phyloP scores from a whole-genome alignment of 2,888 invertebrate species.

The Aricia artaxerxes region DNA sequence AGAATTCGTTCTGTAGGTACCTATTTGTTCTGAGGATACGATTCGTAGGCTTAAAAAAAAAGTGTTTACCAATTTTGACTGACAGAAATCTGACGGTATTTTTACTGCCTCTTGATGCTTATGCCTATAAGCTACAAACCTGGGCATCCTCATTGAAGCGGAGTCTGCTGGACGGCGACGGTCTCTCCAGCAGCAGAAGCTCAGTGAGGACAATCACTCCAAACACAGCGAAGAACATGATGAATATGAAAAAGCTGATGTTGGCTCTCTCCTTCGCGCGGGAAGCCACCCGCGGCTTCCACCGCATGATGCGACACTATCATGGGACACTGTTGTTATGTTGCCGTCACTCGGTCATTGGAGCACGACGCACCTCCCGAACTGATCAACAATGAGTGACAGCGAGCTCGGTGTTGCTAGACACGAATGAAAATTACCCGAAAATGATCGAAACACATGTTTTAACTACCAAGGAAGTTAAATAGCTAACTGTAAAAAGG shows the following conservation, averaged over 20 bases:
- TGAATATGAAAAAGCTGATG: constrained; percentile 93
- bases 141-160: constrained; percentile 87
- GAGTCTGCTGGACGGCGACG: constrained; percentile 56
- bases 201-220: constrained; percentile 93
- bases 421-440: not conserved
- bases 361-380: constrained; percentile 52
- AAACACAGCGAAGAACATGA: constrained; percentile 94
- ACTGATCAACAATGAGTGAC: constrained; percentile 38
- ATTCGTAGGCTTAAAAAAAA: not conserved
- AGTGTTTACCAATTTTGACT: not conserved
- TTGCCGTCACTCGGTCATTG: constrained; percentile 48
- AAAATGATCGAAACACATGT: not conserved
- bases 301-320: constrained; percentile 66
- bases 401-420: not conserved
- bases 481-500: too few relatives aligned
- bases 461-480: too few relatives aligned
- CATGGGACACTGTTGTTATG: constrained; percentile 14
- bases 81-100: not conserved
- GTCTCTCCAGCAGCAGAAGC: constrained; percentile 82
- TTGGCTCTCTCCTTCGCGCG: constrained; percentile 89
- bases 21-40: too few relatives aligned
- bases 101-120: not conserved
- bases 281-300: constrained; percentile 73
- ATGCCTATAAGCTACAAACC: constrained; percentile 54
- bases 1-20: not conserved